Percentiles rank a stretch among this genome's conserved stretches.
Conservation (phyloP, 2,888 invertebrate species). For the Dysmachus trigonus region DNA sequence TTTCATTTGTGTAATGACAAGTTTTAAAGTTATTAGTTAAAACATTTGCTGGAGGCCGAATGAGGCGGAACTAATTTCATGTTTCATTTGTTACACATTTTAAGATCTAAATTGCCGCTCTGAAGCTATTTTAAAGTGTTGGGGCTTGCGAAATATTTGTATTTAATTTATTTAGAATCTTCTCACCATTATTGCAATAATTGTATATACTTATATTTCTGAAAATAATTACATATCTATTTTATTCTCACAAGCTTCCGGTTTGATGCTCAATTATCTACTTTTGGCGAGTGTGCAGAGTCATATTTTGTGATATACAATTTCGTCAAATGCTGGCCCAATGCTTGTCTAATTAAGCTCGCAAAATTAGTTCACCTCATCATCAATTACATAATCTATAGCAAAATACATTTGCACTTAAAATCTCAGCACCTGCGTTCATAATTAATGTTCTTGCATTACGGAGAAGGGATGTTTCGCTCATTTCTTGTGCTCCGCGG, state of each 20-base stretch:
- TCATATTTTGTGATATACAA: not conserved
- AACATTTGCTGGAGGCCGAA: not conserved
- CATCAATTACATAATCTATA: conserved; percentile 43
- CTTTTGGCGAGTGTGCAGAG: not conserved
- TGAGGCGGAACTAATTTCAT: conserved; percentile 2
- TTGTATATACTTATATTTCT: not conserved
- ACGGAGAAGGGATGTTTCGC: not conserved
- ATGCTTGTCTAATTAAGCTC: conserved; percentile 21
- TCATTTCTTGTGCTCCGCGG: conserved; percentile 14
- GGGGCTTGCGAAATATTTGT: not conserved
- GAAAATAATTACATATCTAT: not conserved
- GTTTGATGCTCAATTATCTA: not conserved
- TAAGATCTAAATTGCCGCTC: not conserved
- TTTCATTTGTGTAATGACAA: not conserved
- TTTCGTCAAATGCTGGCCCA: not conserved
- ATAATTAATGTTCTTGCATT: conserved; percentile 39
- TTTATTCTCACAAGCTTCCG: not conserved
- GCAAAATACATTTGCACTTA: conserved; percentile 40
- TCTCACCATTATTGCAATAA: not conserved
- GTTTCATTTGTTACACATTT: not conserved
- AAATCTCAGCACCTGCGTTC: conserved; percentile 35
- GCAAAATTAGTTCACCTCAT: conserved; percentile 33
- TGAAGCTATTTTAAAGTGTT: not conserved
- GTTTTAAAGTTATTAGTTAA: not conserved
- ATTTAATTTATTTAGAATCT: too few relatives aligned